phyloP scores from a whole-genome alignment of 2,888 invertebrate genomes.

The Ormyrus rosae region DNA sequence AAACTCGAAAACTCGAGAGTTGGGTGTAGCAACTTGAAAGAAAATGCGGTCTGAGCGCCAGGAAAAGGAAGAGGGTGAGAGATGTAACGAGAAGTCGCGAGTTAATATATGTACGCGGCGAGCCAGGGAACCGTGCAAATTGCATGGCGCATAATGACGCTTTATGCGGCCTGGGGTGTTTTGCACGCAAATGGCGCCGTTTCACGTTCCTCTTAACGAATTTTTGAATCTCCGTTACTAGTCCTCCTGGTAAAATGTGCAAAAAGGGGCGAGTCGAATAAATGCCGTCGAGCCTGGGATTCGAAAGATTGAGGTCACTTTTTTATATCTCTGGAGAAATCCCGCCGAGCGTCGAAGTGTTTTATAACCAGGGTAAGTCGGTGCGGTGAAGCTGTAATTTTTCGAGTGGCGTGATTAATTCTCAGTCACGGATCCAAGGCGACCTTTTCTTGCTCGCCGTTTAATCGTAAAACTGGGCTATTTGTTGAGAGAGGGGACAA shows the following conservation, averaged over 20 bases:
- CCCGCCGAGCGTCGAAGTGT: not conserved
- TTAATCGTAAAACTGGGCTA: too few species aligned
- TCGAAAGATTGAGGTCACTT: slow-evolving; percentile 42
- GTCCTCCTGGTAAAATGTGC: not conserved
- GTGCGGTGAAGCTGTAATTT: not conserved
- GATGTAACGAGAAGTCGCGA: slow-evolving; percentile 1
- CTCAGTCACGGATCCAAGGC: not conserved
- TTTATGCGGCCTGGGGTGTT: not conserved
- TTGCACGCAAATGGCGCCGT: not conserved
- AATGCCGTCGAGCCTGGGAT: slow-evolving; percentile 12
- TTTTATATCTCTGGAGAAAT: slow-evolving; percentile 31
- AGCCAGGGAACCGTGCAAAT: slow-evolving; percentile 13
- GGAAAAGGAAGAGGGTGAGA: not conserved
- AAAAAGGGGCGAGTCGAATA: not conserved
- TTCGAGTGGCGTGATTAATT: slow-evolving; percentile 34
- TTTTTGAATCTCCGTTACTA: slow-evolving; percentile 23
- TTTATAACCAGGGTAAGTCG: too few species aligned
- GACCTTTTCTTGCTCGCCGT: too few species aligned
- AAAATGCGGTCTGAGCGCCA: not conserved
- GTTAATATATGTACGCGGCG: slow-evolving; percentile 7
- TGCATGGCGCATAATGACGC: slow-evolving; percentile 8
- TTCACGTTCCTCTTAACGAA: slow-evolving; percentile 24
- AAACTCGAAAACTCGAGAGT: not conserved
- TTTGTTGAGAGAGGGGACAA: too few species aligned
- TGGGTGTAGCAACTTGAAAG: not conserved